A percentile compares a stretch with the other conserved stretches of the same genome.
Conservation (phyloP, 2,888 invertebrate species). For the Eristalis tenax region DNA sequence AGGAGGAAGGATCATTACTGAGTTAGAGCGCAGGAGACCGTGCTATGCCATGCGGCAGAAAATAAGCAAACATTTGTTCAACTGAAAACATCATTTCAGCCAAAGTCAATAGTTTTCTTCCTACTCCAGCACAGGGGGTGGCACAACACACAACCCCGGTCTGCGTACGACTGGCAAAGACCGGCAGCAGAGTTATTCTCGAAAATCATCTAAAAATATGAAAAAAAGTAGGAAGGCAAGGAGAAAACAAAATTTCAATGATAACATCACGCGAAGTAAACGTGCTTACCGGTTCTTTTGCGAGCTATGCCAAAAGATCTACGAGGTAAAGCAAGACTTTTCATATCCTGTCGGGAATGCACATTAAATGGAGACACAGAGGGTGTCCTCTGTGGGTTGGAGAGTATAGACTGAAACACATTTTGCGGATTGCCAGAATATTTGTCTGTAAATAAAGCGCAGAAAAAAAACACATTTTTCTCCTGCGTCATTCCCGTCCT, state of each 20-base stretch:
- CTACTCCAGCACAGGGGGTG: constrained; percentile 8
- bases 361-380: constrained; percentile 50
- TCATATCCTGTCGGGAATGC: constrained; percentile 66
- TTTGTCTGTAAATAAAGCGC: constrained; percentile 61
- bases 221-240: constrained; percentile 1
- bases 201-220: constrained; percentile 43
- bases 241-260: constrained; percentile 29
- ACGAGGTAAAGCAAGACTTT: constrained; percentile 58
- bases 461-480: constrained; percentile 8
- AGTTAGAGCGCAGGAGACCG: constrained; percentile 22
- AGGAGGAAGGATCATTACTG: constrained; percentile 34
- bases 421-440: constrained; percentile 66
- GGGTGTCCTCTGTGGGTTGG: constrained; percentile 12
- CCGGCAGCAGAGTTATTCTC: constrained; percentile 23
- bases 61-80: constrained; percentile 68
- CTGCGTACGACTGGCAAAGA: not conserved
- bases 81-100: constrained; percentile 64
- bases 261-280: constrained; percentile 67
- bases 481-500: constrained; percentile 2
- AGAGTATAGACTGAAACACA: constrained; percentile 49
- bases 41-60: constrained; percentile 50
- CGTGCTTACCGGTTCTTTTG: constrained; percentile 63
- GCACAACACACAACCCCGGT: not conserved
- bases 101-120: constrained; percentile 65
- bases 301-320: constrained; percentile 50